Conservation (phyloP, 2,797 vertebrate genomes). For the Alosa sapidissima region DNA sequence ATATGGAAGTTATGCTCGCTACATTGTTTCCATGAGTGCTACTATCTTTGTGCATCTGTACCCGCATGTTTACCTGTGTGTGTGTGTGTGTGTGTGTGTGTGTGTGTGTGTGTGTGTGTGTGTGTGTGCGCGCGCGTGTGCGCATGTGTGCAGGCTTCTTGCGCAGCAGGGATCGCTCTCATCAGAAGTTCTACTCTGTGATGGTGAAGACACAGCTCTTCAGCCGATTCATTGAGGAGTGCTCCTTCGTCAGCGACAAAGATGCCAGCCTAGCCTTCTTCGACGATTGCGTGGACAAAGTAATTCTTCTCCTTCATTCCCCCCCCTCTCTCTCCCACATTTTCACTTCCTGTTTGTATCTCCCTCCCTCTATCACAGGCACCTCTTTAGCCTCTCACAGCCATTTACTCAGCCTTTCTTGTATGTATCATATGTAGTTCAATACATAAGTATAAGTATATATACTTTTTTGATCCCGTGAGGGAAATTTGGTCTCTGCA, state of each 20-base stretch:
- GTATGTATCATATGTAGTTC: not conserved
- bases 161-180: constrained; percentile 94
- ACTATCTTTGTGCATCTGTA: not conserved
- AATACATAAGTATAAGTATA: too few relatives aligned
- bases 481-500: too few relatives aligned
- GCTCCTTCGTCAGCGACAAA: constrained; percentile 98
- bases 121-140: not conserved
- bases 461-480: too few relatives aligned
- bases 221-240: constrained; percentile 98
- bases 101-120: not conserved
- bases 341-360: not conserved
- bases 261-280: constrained; percentile 97
- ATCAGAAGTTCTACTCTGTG: constrained; percentile 97
- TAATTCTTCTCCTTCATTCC: constrained; percentile 63
- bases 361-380: not conserved
- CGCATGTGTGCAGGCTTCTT: constrained; percentile 82
- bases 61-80: not conserved
- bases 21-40: not conserved
- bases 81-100: not conserved
- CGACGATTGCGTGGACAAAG: constrained; percentile 99
- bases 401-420: too few relatives aligned
- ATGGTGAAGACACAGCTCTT: constrained; percentile 99
- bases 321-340: not conserved
- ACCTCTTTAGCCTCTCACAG: not conserved
- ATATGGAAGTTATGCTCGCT: not conserved